A percentile compares a stretch with the other conserved stretches of the same genome.
Evolutionary conservation across 2,888 invertebrate species (phyloP).

Genomic region (Cantharis lateralis): DNA sequence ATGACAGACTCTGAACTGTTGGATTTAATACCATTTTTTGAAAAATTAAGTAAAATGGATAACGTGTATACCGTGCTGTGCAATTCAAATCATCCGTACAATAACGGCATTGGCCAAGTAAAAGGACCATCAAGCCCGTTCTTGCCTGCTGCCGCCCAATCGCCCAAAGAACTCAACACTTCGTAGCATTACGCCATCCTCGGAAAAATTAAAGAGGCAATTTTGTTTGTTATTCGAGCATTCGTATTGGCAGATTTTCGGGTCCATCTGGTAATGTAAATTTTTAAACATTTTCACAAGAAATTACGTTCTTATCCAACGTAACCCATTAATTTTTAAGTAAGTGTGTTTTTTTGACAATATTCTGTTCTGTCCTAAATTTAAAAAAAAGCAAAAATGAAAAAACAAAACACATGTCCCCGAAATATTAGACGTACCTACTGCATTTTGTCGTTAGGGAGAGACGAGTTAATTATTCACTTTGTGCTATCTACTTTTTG

Average conservation of each 20-base stretch:
- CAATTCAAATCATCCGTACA: conserved; percentile 88
- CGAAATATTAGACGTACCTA: background rate
- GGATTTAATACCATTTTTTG: conserved; percentile 97
- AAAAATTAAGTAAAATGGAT: conserved; percentile 94
- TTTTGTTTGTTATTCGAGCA: conserved; percentile 41
- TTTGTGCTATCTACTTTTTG: background rate
- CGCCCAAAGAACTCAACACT: conserved; percentile 40
- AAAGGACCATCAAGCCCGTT: conserved; percentile 42
- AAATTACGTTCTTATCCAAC: background rate
- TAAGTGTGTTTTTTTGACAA: conserved; percentile 1
- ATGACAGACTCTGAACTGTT: conserved; percentile 95
- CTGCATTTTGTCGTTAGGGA: background rate
- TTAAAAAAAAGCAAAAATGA: background rate
- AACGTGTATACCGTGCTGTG: conserved; percentile 95
- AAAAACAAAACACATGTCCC: background rate
- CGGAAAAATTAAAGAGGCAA: conserved; percentile 36
- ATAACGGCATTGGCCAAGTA: conserved; percentile 50
- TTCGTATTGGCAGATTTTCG: conserved; percentile 33
- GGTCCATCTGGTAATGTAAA: conserved; percentile 20
- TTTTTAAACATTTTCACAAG: conserved; percentile 2
- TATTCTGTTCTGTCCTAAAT: background rate
- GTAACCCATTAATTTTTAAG: background rate
- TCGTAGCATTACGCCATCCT: conserved; percentile 47
- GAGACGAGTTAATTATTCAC: conserved; percentile 18
- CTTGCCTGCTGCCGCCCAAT: conserved; percentile 28